phyloP scores from a whole-genome alignment of 2,113 vertebrate species.

The Perca schrenkii region DNA sequence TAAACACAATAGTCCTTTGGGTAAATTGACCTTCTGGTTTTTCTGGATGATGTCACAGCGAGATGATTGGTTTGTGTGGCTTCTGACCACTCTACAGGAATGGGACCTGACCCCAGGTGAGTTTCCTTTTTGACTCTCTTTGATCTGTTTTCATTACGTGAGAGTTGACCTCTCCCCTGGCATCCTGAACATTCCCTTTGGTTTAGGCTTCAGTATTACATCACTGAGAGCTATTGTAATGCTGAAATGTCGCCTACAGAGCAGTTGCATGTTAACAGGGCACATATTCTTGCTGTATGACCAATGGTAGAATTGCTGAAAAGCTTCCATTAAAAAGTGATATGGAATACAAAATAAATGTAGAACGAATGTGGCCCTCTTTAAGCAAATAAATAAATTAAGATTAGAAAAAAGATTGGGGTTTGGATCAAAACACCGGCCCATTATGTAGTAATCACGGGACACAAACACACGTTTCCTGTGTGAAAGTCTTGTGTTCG shows the following conservation, averaged over 20 bases:
- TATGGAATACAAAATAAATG: background rate
- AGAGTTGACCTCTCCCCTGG: slow-evolving; percentile 23
- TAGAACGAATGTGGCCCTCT: background rate
- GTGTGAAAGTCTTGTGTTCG: no score
- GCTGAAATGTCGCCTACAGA: slow-evolving; percentile 2
- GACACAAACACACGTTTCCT: no score
- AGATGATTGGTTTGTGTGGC: slow-evolving; percentile 18
- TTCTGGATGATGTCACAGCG: slow-evolving; percentile 12
- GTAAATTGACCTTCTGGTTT: slow-evolving; percentile 6
- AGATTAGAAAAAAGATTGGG: no score
- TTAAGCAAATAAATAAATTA: background rate
- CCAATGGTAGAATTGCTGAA: background rate
- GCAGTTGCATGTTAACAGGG: background rate
- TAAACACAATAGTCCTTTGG: background rate
- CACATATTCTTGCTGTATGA: background rate
- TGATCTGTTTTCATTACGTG: slow-evolving; percentile 36
- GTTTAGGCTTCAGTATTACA: slow-evolving; percentile 23
- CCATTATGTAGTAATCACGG: background rate
- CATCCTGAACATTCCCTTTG: slow-evolving; percentile 40
- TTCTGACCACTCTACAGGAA: slow-evolving; percentile 28
- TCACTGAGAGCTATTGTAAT: background rate
- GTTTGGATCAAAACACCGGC: no score
- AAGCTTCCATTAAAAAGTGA: background rate
- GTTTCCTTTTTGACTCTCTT: slow-evolving; percentile 23
- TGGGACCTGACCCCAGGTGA: slow-evolving; percentile 23